These are phyloP conservation scores for Hippolais icterina DNA, from an alignment of 2,113 vertebrate species.

Conservation along the genomic window DNA sequence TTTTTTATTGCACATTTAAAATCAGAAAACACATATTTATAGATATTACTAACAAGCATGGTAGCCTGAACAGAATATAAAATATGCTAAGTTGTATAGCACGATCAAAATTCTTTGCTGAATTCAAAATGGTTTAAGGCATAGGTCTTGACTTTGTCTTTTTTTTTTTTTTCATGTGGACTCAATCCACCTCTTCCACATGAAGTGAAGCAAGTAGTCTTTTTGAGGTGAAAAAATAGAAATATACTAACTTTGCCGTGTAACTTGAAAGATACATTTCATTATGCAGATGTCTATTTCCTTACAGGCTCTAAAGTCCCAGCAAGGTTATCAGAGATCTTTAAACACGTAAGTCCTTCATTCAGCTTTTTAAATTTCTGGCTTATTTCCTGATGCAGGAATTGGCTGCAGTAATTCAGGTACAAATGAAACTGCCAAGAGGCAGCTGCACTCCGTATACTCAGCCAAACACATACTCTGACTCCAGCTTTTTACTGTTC, in stretches of 20 bases:
- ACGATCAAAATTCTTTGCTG: neutral
- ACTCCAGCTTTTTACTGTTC: neutral
- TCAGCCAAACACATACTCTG: neutral
- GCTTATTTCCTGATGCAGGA: neutral
- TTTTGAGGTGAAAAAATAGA: neutral
- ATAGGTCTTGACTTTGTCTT: neutral
- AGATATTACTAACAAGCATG: neutral
- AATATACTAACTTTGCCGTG: neutral
- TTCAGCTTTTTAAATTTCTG: neutral
- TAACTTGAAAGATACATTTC: neutral
- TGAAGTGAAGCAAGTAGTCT: neutral
- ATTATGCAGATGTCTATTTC: neutral
- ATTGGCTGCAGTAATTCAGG: neutral
- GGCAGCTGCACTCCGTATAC: neutral
- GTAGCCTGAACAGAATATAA: neutral
- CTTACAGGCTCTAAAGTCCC: neutral
- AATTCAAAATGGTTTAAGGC: neutral
- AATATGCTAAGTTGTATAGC: neutral
- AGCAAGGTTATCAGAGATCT: neutral
- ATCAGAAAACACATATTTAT: neutral
- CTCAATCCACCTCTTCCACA: neutral
- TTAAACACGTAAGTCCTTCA: neutral
- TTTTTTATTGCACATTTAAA: neutral
- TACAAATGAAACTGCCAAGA: constrained; percentile 17
- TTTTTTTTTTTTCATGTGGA: neutral